Base-by-base conservation (phyloP, 2,888 invertebrate species). In the Drosophila antonietae region DNA sequence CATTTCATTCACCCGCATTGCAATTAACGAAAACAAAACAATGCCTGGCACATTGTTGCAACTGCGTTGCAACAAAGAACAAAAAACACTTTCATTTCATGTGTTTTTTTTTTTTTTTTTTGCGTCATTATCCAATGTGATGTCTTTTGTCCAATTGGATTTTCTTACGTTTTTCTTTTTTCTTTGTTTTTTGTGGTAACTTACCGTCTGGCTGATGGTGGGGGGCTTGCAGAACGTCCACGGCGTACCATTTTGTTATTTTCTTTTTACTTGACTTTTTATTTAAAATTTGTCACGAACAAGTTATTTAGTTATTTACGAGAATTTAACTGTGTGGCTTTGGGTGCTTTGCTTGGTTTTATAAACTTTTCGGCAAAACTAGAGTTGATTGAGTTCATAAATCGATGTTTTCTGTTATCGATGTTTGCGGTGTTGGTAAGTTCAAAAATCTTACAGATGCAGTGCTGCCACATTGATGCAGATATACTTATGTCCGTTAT, bases 221-320 rank as follows among this genome's bases (percentile, higher is more conserved):
- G 95, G 71, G 96, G 95, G 91, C 95, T 95, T 68, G 95, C 95
- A 80, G 96, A 95, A 92, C 96, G 94, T 94, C 96, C 96, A 92
- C 96, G 95, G 93, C 96, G 94, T 92, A 95, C 95, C 96, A 96
- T 96, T 90, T 93, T 75, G 62, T 75, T 61, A 69, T 81, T 60
- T 43, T 43, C 53, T 39, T 37, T 15, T 44, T 37, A 64, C 58
- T 69, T 71, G 57, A 52, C 71, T 51, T 55, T 67, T 53, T 57
- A 33, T 47, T 35, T 35, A 1, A 46, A 65, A 6, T 35, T 58
- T 35, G 37, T 65, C 67, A 57, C 28, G 39, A 39, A 71, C 68
- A 51, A 62, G 41, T 66, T 75, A 31, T 31, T 62, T 49, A 43
- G 67, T 68, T 75, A 75, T 75, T 71, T 60, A 68, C 75, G 72